A percentile compares a stretch with the other conserved stretches of the same genome.
These are phyloP conservation scores for Saccopteryx leptura DNA, from an alignment of 2,113 vertebrate species.

Conservation along the genomic window DNA sequence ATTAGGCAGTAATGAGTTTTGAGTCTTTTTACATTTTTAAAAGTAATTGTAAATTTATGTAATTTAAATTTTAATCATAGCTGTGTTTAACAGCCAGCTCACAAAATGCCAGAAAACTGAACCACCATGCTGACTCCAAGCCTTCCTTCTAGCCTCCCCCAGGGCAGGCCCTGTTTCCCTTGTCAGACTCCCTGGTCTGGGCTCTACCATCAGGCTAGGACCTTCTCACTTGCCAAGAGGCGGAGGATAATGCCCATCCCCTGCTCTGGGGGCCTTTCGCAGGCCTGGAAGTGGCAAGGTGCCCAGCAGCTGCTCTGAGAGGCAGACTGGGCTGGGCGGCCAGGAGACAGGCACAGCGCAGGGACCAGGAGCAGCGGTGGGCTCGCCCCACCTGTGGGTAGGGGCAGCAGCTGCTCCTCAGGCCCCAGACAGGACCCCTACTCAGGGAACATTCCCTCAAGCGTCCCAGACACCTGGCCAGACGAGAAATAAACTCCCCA, in stretches of 20 bases:
- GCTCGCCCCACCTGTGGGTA: not conserved
- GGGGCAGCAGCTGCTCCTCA: not conserved
- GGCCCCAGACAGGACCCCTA: not conserved
- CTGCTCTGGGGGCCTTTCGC: not conserved
- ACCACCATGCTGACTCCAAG: not conserved
- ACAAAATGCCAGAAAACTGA: not conserved
- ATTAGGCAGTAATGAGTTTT: not conserved
- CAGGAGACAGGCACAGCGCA: not conserved
- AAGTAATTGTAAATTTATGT: not conserved
- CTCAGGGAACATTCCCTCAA: not conserved
- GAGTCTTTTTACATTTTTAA: conserved; percentile 27
- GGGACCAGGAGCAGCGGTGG: not conserved
- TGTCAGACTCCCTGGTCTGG: not conserved
- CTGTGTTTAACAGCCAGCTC: not conserved
- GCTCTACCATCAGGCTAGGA: not conserved
- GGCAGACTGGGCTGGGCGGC: not conserved
- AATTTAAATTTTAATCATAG: not conserved
- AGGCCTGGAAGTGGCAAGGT: not conserved
- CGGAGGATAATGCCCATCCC: not conserved
- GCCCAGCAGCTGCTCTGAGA: conserved; percentile 26
- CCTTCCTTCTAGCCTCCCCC: not conserved
- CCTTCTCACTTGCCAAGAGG: not conserved
- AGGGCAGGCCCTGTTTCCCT: not conserved
- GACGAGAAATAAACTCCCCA: not conserved
- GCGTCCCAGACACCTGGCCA: not conserved